Percentiles rank a stretch among this genome's conserved stretches.
phyloP scores from a whole-genome alignment of 2,113 vertebrate species.

The Pycnonotus jocosus region DNA sequence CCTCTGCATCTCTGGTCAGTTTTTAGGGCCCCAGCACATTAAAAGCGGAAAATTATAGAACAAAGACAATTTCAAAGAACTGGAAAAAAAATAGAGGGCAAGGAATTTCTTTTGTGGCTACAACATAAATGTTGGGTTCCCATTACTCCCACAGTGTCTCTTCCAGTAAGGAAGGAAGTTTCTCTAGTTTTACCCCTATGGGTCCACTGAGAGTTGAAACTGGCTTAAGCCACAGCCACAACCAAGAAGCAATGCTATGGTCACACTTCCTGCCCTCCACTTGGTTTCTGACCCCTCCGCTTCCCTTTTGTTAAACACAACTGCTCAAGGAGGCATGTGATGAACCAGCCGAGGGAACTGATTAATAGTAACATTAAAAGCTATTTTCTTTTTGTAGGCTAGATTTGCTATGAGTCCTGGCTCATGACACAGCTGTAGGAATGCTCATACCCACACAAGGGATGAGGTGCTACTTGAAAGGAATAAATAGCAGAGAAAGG shows the following conservation, averaged over 20 bases:
- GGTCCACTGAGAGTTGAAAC: not conserved
- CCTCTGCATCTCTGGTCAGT: slow-evolving; percentile 9
- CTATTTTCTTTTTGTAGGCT: not conserved
- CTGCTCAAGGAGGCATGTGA: fast-evolving
- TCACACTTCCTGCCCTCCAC: not conserved
- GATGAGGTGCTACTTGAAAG: not conserved
- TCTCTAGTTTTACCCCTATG: not conserved
- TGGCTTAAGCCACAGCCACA: not conserved
- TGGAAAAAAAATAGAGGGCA: not conserved
- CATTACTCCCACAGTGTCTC: not conserved
- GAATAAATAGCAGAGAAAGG: not conserved
- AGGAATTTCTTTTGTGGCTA: slow-evolving; percentile 31
- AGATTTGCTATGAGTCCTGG: not conserved
- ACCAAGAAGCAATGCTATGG: not conserved
- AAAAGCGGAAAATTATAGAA: not conserved
- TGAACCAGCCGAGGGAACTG: not conserved
- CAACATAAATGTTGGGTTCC: slow-evolving; percentile 1
- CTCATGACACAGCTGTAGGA: not conserved
- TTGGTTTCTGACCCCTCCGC: not conserved
- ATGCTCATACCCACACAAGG: not conserved
- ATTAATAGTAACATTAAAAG: not conserved
- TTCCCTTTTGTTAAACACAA: not conserved
- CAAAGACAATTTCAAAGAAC: slow-evolving; percentile 24
- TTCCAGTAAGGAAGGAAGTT: slow-evolving; percentile 58
- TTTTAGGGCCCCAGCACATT: not conserved